Base-by-base conservation (phyloP, 1,140 invertebrate genomes). In the Aphaenogaster rudis region DNA sequence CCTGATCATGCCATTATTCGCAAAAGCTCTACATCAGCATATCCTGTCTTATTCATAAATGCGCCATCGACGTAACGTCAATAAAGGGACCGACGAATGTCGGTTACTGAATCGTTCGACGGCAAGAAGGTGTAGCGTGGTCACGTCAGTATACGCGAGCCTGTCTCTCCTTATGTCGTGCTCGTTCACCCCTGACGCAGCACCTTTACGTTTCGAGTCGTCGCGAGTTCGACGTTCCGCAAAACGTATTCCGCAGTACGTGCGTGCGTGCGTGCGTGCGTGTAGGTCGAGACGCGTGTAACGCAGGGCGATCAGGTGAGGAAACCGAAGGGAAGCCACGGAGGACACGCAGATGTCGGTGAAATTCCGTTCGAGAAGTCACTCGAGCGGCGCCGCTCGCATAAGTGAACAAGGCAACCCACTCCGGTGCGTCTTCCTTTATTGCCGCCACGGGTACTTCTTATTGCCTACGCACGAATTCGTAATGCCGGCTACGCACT, bases 391-490 rank as follows among this genome's bases (percentile, higher is more conserved):
- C 86, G 90, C 94, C 90, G 89, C 90, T 93, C 93, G 94, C 93
- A 95, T 95, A 95, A 95, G 94, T 94, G 94, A 93, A 95, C 95
- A 95, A 95, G 95, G 92, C 94, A 95, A 95, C 93, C 93, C 94
- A 95, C 95, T 95, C 94, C 90, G 93, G 81, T 85, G 85, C 93
- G 91, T 94, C 94, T 95, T 95, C 93, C 94, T 95, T 94, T 94
- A 93, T 94, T 93, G 90, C 92, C 61, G 71, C 93, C 67, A 80
- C 86, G 90, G 92, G 86, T 90, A 92, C 90, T 93, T 90, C 78
- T 77, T 66, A 79, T 90, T 86, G 82, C 82, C 79, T 77, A 80
- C 86, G 85, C 77, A 76, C 85, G 80, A 91, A 89, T 91, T 91
- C 89, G 42, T 80, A 88, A 74, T 90, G 86, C 69, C 57, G 48